phyloP scores from a whole-genome alignment of 2,797 vertebrate genomes.

The Malurus leucopterus region DNA sequence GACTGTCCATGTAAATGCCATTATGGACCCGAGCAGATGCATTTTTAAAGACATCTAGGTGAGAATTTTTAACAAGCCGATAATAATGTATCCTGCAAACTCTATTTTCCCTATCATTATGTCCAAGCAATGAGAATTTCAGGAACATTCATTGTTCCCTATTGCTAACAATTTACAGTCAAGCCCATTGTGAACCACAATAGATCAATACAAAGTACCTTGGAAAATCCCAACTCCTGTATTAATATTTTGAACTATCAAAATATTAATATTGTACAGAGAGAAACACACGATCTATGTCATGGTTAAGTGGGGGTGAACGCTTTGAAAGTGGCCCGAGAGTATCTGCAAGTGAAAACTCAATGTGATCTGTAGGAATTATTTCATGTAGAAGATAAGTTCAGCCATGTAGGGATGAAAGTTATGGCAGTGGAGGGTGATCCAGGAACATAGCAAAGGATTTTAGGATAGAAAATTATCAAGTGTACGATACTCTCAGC shows the following conservation, averaged over 20 bases:
- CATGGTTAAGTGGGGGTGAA: not conserved
- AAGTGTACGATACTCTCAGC: fast-evolving
- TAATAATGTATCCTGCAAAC: not conserved
- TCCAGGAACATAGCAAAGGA: not conserved
- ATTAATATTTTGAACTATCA: not conserved
- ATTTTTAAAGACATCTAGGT: not conserved
- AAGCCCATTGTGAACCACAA: not conserved
- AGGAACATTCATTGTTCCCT: not conserved
- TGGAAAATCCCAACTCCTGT: not conserved
- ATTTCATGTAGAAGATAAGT: not conserved
- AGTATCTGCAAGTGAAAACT: not conserved
- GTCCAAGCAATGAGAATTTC: not conserved
- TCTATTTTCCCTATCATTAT: not conserved
- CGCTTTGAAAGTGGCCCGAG: not conserved
- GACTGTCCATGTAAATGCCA: not conserved
- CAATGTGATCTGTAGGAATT: not conserved
- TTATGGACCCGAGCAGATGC: not conserved
- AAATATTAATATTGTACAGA: not conserved
- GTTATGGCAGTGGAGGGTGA: not conserved
- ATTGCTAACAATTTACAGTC: not conserved
- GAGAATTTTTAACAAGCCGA: not conserved
- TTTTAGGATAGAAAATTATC: not conserved
- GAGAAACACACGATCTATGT: not conserved
- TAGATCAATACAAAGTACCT: not conserved
- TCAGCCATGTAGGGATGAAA: not conserved